These are phyloP conservation scores for Drosophila tanythrix DNA, from an alignment of 2,888 invertebrate genomes.

Conservation along the genomic window DNA sequence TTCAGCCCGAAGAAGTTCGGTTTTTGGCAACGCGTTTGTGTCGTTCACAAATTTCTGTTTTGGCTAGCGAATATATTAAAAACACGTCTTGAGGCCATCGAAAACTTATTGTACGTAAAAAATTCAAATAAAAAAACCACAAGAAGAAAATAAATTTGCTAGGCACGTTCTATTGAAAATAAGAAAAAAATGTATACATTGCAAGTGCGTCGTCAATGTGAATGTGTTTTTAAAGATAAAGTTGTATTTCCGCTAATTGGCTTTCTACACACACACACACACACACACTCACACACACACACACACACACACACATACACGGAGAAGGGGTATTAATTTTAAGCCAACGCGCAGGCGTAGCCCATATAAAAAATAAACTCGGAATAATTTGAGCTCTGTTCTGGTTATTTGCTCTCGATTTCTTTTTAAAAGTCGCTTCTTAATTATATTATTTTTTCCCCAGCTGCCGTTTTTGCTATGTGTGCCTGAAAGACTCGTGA, in stretches of 20 bases:
- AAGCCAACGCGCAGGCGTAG: slow-evolving; percentile 45
- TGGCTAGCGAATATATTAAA: slow-evolving; percentile 24
- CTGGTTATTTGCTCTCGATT: slow-evolving; percentile 60
- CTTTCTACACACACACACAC: slow-evolving; percentile 30
- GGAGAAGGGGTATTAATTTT: background rate
- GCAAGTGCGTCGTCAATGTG: slow-evolving; percentile 33
- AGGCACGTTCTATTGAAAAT: slow-evolving; percentile 5
- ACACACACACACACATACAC: background rate
- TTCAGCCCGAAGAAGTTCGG: slow-evolving; percentile 49
- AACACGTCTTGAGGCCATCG: slow-evolving; percentile 36
- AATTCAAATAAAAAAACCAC: slow-evolving; percentile 13
- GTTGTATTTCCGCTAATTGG: slow-evolving; percentile 39
- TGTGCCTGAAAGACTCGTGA: slow-evolving; percentile 44
- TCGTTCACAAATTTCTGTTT: slow-evolving; percentile 37
- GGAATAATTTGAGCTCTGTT: slow-evolving; percentile 25
- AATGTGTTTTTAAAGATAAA: slow-evolving; percentile 12
- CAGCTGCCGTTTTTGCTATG: slow-evolving; percentile 13
- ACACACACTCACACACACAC: background rate
- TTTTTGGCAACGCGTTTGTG: slow-evolving; percentile 56
- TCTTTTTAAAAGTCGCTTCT: slow-evolving; percentile 38
- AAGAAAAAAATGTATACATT: slow-evolving; percentile 1
- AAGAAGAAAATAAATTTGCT: slow-evolving; percentile 15
- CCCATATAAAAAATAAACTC: slow-evolving; percentile 13
- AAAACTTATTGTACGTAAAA: slow-evolving; percentile 44
- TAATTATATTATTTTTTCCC: slow-evolving; percentile 42